A percentile compares a stretch with the other conserved stretches of the same genome.
Conservation (phyloP, 2,113 vertebrate species). For the Lota lota region DNA sequence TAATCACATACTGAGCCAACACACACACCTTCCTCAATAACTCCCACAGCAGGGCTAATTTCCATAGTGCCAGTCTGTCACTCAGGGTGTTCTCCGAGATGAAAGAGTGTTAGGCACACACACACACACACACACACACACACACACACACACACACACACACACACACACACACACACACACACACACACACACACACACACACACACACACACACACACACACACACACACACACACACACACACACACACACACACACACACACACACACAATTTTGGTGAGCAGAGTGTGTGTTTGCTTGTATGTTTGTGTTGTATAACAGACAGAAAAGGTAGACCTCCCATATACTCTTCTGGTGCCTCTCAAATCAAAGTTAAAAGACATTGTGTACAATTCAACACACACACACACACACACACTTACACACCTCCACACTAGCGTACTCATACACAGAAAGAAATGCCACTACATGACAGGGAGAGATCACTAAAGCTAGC, state of each 20-base stretch:
- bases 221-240: background rate
- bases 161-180: conserved; percentile 1
- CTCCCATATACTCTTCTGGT: no score
- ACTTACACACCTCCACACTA: background rate
- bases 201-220: conserved; percentile 2
- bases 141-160: conserved; percentile 9
- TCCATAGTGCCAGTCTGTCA: conserved; percentile 1
- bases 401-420: conserved; percentile 6
- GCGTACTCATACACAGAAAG: background rate
- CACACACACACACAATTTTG: no score
- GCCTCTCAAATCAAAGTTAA: no score
- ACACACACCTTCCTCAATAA: background rate
- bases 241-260: no score
- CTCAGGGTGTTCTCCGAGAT: background rate
- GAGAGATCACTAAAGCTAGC: background rate
- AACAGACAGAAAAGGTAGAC: no score
- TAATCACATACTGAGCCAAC: background rate
- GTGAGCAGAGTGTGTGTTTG: no score
- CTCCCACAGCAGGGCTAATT: background rate
- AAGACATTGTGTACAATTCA: background rate
- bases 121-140: conserved; percentile 10
- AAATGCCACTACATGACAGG: no score
- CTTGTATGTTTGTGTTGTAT: no score
- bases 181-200: conserved; percentile 10
- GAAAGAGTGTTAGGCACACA: background rate